These are phyloP conservation scores for Nasua narica DNA, from an alignment of 2,797 vertebrate genomes.

Conservation along the genomic window DNA sequence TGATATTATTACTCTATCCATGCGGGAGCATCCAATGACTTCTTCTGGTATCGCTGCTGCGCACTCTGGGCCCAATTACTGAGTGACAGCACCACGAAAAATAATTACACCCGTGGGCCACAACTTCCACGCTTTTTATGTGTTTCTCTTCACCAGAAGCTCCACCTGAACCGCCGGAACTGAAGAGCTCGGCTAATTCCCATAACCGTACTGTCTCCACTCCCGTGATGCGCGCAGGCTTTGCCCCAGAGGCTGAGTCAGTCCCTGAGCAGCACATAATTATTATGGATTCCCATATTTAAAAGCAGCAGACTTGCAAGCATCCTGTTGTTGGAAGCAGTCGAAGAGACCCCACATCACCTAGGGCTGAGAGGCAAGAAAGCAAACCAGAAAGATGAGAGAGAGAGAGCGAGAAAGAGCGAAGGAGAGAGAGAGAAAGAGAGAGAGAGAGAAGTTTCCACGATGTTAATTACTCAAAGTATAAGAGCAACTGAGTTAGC, in stretches of 20 bases:
- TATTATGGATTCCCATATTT: conserved; percentile 19
- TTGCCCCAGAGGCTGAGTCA: conserved; percentile 48
- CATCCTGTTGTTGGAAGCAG: background rate
- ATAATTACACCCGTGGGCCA: background rate
- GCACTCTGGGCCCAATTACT: background rate
- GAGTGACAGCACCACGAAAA: conserved; percentile 50
- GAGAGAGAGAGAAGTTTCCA: background rate
- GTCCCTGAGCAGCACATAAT: background rate
- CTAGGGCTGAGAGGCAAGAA: background rate
- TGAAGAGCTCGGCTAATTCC: conserved; percentile 57
- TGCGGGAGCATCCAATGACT: conserved; percentile 14
- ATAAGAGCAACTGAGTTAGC: background rate
- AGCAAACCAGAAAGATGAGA: background rate
- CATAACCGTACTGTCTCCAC: conserved; percentile 8
- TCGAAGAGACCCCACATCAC: background rate
- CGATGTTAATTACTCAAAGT: background rate
- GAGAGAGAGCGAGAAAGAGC: background rate
- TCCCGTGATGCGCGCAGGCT: conserved; percentile 54
- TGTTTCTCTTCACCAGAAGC: conserved; percentile 31
- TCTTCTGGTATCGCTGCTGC: background rate
- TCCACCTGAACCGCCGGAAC: conserved; percentile 55
- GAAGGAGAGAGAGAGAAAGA: background rate
- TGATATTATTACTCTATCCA: conserved; percentile 7
- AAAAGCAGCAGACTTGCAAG: background rate
- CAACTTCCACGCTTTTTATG: background rate